Evolutionary conservation across 2,888 invertebrate genomes (phyloP).

Genomic region (Pherbina coryleti): DNA sequence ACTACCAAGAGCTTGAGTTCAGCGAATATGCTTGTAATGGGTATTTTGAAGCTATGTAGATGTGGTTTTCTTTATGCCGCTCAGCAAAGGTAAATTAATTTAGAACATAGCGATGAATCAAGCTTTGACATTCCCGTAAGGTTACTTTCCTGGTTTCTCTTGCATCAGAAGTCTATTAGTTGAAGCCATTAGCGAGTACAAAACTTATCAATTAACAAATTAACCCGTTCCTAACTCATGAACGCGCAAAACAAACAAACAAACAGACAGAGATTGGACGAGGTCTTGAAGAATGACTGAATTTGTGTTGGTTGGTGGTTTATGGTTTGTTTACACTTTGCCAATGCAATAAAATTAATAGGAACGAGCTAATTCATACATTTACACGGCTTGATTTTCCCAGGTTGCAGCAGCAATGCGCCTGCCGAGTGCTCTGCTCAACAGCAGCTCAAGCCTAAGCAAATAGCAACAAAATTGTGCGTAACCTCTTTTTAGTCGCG

Average conservation of each 20-base stretch:
- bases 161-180: background rate
- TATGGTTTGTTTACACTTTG: slow-evolving; percentile 27
- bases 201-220: slow-evolving; percentile 29
- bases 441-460: background rate
- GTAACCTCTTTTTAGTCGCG: background rate
- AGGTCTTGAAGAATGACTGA: slow-evolving; percentile 1
- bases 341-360: slow-evolving; percentile 68
- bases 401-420: slow-evolving; percentile 7
- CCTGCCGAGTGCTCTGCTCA: background rate
- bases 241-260: background rate
- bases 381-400: background rate
- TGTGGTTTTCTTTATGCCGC: too few relatives aligned
- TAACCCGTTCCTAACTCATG: slow-evolving; percentile 17
- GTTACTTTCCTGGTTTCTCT: background rate
- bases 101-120: background rate
- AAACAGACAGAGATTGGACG: too few relatives aligned
- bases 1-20: background rate
- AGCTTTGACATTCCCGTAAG: background rate
- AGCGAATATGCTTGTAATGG: background rate
- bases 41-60: too few relatives aligned
- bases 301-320: slow-evolving; percentile 33
- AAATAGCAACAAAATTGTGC: slow-evolving; percentile 4
- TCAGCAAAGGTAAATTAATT: too few relatives aligned
- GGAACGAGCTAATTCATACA: slow-evolving; percentile 66
- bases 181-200: slow-evolving; percentile 1